phyloP scores from a whole-genome alignment of 1,140 invertebrate species.

The Atta cephalotes region DNA sequence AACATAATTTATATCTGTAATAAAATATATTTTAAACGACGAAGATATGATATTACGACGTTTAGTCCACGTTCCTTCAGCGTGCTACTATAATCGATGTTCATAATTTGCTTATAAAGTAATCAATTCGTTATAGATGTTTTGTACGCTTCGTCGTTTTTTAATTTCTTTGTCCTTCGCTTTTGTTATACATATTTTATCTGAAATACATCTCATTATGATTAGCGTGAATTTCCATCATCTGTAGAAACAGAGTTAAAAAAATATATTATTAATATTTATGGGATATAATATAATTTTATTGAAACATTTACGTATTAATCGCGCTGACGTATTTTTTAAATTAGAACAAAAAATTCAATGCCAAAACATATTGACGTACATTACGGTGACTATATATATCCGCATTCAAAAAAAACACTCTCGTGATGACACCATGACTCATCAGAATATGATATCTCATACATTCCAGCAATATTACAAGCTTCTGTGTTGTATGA shows the following conservation, averaged over 20 bases:
- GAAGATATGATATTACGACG: not conserved
- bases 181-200: not conserved
- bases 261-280: no score
- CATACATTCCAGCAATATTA: no score
- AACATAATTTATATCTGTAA: not conserved
- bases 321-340: not conserved
- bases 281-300: not conserved
- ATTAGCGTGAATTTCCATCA: not conserved
- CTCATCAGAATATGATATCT: not conserved
- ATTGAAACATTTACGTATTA: not conserved
- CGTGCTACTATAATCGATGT: not conserved
- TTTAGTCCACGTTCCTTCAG: not conserved
- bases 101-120: conserved; percentile 8
- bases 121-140: not conserved
- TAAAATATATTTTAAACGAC: not conserved
- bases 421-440: not conserved
- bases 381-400: not conserved
- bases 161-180: not conserved
- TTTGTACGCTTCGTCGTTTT: not conserved
- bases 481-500: no score
- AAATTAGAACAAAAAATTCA: not conserved
- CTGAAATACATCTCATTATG: not conserved
- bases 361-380: not conserved
- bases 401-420: not conserved
- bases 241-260: conserved; percentile 14